Evolutionary conservation across 2,888 invertebrate genomes (phyloP).

Genomic region (Timema cristinae): DNA sequence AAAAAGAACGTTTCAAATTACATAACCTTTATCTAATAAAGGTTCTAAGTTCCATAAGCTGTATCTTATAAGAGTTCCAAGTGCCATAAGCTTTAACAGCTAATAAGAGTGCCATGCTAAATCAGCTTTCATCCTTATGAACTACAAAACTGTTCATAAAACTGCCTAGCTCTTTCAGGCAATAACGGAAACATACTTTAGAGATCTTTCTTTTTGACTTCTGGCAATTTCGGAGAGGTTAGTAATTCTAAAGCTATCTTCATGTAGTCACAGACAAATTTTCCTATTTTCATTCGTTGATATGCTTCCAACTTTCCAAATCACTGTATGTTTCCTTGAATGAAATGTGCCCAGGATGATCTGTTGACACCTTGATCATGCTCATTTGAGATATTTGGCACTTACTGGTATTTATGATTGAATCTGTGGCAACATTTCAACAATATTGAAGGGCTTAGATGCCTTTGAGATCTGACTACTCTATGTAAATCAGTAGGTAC

Average conservation of each 20-base stretch:
- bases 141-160: neutral
- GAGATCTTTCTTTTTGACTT: neutral
- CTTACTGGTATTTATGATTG: neutral
- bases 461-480: neutral
- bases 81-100: neutral
- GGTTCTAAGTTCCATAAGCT: too few relatives aligned
- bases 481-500: slow-evolving; percentile 13
- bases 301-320: slow-evolving; percentile 5
- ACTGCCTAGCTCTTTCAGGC: slow-evolving; percentile 10
- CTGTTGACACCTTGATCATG: neutral
- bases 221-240: neutral
- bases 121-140: neutral
- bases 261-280: neutral
- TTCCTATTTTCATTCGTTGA: neutral
- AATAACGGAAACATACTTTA: neutral
- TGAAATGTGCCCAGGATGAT: neutral
- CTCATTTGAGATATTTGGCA: neutral
- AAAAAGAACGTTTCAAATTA: neutral
- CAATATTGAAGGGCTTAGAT: neutral
- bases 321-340: neutral
- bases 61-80: too few relatives aligned
- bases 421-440: slow-evolving; percentile 1
- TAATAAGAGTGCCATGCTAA: neutral
- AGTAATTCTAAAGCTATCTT: neutral
- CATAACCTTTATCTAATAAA: too few relatives aligned